Percentiles rank a stretch among this genome's conserved stretches.
These are phyloP conservation scores for Phainopepla nitens DNA, from an alignment of 2,113 vertebrate genomes.

Conservation along the genomic window DNA sequence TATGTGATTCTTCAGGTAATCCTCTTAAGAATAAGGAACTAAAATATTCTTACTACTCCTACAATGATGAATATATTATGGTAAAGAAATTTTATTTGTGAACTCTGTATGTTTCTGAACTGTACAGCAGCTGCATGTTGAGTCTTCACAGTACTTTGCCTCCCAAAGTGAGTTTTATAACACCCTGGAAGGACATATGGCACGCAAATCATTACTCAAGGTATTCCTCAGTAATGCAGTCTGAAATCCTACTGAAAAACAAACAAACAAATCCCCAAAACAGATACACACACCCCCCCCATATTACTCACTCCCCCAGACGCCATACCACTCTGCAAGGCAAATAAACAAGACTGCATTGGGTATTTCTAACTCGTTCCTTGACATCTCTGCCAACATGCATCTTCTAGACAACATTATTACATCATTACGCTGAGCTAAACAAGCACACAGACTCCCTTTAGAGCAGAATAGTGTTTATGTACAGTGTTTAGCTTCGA, in stretches of 20 bases:
- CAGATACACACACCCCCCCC: fast-evolving
- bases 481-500: not conserved
- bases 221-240: not conserved
- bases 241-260: not conserved
- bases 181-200: not conserved
- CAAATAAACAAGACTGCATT: not conserved
- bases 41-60: not conserved
- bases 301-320: not conserved
- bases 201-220: not conserved
- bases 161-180: not conserved
- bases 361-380: not conserved
- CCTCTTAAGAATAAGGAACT: not conserved
- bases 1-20: fast-evolving
- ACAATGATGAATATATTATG: not conserved
- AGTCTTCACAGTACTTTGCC: not conserved
- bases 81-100: not conserved
- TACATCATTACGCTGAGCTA: not conserved
- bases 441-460: not conserved
- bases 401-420: not conserved
- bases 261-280: not conserved
- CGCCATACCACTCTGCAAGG: not conserved
- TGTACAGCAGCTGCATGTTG: not conserved
- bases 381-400: not conserved
- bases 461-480: not conserved
- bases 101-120: not conserved